Conservation (phyloP, 2,797 vertebrate genomes). For the Paguma larvata region DNA sequence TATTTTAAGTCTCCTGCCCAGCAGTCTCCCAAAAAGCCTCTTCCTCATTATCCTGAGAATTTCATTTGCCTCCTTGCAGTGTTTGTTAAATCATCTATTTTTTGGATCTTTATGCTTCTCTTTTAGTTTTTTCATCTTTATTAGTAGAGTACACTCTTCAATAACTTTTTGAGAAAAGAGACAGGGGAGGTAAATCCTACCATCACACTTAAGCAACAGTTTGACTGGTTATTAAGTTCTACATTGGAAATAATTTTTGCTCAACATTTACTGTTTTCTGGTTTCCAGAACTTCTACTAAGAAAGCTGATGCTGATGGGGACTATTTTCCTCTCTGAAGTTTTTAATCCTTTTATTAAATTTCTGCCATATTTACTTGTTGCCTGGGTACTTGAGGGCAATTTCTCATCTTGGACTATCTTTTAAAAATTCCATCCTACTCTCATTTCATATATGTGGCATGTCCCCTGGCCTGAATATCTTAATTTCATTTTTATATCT, state of each 20-base stretch:
- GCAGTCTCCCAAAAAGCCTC: background rate
- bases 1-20: background rate
- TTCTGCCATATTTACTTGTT: background rate
- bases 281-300: background rate
- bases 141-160: background rate
- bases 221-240: conserved; percentile 8
- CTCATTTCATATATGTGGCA: background rate
- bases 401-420: background rate
- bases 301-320: background rate
- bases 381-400: background rate
- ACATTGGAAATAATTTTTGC: background rate
- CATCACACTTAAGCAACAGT: background rate
- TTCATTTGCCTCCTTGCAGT: background rate
- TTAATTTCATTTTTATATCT: conserved; percentile 30
- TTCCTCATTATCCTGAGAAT: background rate
- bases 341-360: conserved; percentile 3
- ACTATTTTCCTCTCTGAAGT: background rate
- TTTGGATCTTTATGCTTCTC: background rate
- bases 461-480: background rate
- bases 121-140: background rate
- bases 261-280: background rate
- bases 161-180: conserved; percentile 15
- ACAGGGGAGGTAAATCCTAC: background rate
- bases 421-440: background rate
- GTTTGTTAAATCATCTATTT: background rate